A percentile compares a stretch with the other conserved stretches of the same genome.
Conservation (phyloP, 2,888 invertebrate species). For the Parochlus steinenii region DNA sequence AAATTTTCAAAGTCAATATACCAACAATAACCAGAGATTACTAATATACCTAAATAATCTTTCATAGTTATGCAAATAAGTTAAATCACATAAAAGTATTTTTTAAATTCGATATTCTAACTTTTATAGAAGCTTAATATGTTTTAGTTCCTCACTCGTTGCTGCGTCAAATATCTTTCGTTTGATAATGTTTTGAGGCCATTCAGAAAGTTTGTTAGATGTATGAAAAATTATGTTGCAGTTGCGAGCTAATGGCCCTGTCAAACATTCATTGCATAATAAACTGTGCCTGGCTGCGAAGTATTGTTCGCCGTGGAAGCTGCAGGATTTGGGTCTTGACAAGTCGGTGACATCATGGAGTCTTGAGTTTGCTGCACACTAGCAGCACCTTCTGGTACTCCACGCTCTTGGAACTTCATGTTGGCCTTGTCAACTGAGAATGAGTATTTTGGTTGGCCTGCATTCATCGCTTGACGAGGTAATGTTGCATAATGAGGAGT, state of each 20-base stretch:
- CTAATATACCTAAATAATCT: too few species aligned
- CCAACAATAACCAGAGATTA: too few species aligned
- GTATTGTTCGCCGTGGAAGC: constrained; percentile 22
- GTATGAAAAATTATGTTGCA: too few species aligned
- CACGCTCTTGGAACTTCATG: constrained; percentile 37
- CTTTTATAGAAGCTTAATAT: too few species aligned
- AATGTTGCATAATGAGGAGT: constrained; percentile 22
- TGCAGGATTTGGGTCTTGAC: constrained; percentile 30
- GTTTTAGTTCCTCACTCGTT: not conserved
- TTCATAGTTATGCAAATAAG: too few species aligned
- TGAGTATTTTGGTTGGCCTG: constrained; percentile 14
- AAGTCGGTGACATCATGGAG: constrained; percentile 31
- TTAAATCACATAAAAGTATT: too few species aligned
- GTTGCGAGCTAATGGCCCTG: constrained; percentile 47
- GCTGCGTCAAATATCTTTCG: not conserved
- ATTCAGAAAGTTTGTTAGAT: not conserved
- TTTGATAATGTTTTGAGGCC: too few species aligned
- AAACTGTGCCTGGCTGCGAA: constrained; percentile 36
- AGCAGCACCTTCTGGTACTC: constrained; percentile 58
- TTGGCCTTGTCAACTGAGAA: constrained; percentile 13
- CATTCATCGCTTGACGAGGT: constrained; percentile 14
- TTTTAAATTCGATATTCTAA: too few species aligned
- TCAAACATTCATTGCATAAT: constrained; percentile 81
- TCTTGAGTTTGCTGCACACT: constrained; percentile 34
- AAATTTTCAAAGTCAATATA: too few species aligned